Conservation (phyloP, 2,797 vertebrate genomes). For the Amphiprion clarkii region DNA sequence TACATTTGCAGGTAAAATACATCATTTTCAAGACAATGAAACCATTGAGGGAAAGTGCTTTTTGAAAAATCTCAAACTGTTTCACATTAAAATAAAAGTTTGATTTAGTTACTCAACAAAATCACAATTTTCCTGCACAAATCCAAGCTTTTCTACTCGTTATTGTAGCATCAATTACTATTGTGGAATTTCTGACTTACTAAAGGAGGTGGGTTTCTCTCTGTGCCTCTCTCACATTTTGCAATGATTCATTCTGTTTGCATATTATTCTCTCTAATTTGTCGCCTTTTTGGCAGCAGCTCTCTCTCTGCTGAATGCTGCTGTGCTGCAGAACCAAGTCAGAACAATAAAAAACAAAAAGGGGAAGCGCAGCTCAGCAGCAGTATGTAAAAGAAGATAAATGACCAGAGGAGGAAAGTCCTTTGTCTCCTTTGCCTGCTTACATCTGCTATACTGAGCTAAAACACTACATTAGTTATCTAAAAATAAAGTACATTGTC, state of each 20-base stretch:
- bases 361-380: not conserved
- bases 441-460: not conserved
- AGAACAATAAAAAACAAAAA: not conserved
- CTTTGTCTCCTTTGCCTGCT: not conserved
- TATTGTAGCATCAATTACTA: not conserved
- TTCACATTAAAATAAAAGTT: not conserved
- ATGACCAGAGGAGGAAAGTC: not conserved
- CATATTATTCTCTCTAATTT: slow-evolving; percentile 5
- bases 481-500: not conserved
- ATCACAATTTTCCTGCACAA: not conserved
- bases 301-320: not conserved
- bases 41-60: not conserved
- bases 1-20: not conserved
- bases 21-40: not conserved
- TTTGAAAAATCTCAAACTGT: too few relatives aligned
- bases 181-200: not conserved
- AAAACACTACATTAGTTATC: not conserved
- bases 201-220: not conserved
- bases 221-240: not conserved
- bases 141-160: not conserved
- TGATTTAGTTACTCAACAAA: not conserved
- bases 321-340: not conserved
- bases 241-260: not conserved
- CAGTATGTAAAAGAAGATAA: not conserved
- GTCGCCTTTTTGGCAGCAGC: not conserved